Evolutionary conservation across 1,140 invertebrate species (phyloP), one percentile per base, ranked within the genome.

Genomic region (Littorina saxatilis): DNA sequence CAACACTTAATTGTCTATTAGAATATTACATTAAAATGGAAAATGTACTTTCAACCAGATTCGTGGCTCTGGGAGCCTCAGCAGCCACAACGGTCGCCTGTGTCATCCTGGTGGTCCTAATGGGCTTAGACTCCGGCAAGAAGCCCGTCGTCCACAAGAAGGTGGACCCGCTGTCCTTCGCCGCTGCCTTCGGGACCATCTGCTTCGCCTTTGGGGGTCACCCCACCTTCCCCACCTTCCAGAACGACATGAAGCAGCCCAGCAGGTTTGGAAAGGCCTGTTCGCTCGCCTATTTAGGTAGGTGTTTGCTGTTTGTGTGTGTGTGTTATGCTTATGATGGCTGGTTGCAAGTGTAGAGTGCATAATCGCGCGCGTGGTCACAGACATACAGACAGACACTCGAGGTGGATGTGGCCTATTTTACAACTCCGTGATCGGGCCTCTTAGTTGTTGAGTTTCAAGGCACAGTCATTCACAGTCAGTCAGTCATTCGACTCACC

Each of bases 161-260:
- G 66, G 58, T 84, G 35, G 68, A 82, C 29, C 75, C 91, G 70
- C 85, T 81, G n/a, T 86, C 90, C 61, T 92, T 91, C 73, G 92
- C 90, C 55, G 82, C 89, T 23, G 91, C 92, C 17, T 90, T 93
- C 72, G 93, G 93, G 4, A 93, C 92, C 2, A 91, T 92, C 72
- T 90, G 93, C 63, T 93, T 93, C 79, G 91, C 92, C 23, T 92
- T 92, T 75, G 92, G 92, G 17, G 93, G 93, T 15, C 92, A 92
- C 77, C 87, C 92, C 11, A 89, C 90, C 37, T 93, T 93, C 79
- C 93, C 92, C 32, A 93, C 93, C 5, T 92, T 93, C 80, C 93
- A 93, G 83, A 87, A 90, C 52, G 93, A 93, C 82, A 93, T 93
- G 93, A 91, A 86, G 52, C 86, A 91, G 40, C 92, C 91, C 11